Evolutionary conservation across 1,140 invertebrate genomes (phyloP), one percentile per base, ranked within the genome.

Genomic region (Xylocopa sonorina): DNA sequence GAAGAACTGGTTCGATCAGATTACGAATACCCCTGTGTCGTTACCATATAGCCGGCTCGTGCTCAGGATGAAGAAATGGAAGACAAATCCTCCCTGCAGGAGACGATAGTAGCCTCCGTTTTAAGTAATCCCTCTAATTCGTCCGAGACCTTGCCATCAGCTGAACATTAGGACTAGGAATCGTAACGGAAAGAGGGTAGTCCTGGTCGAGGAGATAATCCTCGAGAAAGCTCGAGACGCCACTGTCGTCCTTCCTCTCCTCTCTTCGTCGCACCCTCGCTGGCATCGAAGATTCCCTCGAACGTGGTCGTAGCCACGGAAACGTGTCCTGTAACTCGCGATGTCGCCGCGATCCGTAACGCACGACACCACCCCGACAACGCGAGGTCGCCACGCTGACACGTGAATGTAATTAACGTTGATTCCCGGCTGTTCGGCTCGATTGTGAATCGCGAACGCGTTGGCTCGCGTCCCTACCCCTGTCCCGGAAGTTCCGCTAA

Each of bases 121-220:
- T 57, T 34, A 78, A 80, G 81, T 73, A 71, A 82, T 82, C 76
- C 79, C 63, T 82, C 86, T 86, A 87, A 87, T 85, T 85, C 86
- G 74, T 73, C 66, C 62, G 67, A 46, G 60, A 46, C 29, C 51
- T 29, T 29, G 62, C 58, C 60, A 80, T 80, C 78, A 14, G 63
- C 32, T 21, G 29, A 77, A 76, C 73, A 80, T 80, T 73, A 63
- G 18, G 27, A 34, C n/a, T 46, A 68, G 51, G 50, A 43, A 34
- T 66, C 51, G 46, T 24, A 55, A 72, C 60, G 67, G 38, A 38
- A n/a, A 62, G 74, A 84, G 74, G 72, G 78, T 60, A 84, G n/a
- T 73, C 67, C 64, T 12, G 18, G 60, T 3, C 14, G 78, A 76
- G 66, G 53, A 84, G 83, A 85, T 85, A 81, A 85, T 85, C 84